A percentile compares a stretch with the other conserved stretches of the same genome.
Evolutionary conservation across 2,113 vertebrate species (phyloP).

Genomic region (Thomomys bottae): DNA sequence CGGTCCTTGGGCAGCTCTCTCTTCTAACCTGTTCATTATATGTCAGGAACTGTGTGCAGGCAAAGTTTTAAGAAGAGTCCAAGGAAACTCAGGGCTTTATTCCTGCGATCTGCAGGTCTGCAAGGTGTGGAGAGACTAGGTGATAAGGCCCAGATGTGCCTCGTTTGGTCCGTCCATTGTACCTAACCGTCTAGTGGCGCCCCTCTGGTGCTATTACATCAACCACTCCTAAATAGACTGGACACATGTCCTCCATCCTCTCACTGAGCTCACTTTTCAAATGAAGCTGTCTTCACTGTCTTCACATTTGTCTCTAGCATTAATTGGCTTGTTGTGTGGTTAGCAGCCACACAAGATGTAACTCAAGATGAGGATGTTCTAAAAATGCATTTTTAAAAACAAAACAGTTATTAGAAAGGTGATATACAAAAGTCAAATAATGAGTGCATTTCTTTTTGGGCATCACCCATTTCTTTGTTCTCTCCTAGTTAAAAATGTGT

Average conservation of each 20-base stretch:
- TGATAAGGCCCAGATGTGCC: neutral
- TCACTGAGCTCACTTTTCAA: neutral
- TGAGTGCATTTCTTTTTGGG: too few species aligned
- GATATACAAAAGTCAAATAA: too few species aligned
- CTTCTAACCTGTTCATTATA: neutral
- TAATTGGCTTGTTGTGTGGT: neutral
- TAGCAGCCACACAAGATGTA: neutral
- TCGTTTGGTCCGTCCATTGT: neutral
- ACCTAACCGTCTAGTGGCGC: neutral
- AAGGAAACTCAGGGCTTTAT: neutral
- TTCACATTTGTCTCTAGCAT: neutral
- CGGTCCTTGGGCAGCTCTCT: neutral
- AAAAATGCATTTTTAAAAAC: too few species aligned
- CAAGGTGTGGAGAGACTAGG: neutral
- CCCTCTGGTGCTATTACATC: neutral
- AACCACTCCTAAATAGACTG: neutral
- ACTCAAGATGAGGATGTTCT: neutral
- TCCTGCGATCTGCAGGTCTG: neutral
- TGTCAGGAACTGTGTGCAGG: neutral
- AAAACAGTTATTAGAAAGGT: too few species aligned
- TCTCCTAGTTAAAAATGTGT: neutral
- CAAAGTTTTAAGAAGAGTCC: neutral
- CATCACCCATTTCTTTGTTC: too few species aligned
- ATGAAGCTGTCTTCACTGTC: neutral
- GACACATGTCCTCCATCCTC: neutral